Base-by-base conservation (phyloP, 2,888 invertebrate genomes). In the Neoaliturus tenellus region DNA sequence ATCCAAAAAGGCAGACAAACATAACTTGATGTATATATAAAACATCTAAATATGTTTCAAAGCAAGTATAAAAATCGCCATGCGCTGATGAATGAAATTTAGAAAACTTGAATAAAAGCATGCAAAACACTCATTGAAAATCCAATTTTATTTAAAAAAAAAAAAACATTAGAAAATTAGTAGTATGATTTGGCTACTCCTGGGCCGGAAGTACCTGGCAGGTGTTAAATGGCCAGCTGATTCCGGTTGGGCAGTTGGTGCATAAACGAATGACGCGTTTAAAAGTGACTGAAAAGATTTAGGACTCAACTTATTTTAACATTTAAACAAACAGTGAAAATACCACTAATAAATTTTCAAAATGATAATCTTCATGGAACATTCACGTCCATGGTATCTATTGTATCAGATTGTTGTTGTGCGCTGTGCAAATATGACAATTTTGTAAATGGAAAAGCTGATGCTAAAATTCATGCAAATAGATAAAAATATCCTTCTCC, bases 71-170 rank as follows among this genome's bases (percentile, higher is more conserved):
- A 78, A 78, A 78, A 20, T 55, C 78, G 48, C 78, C 78, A 78
- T 78, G 78, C 78, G 78, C 78, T 55, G 78, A 78, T 78, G 78
- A 78, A 78, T 78, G 78, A 78, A 78, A 55, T 75, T 39, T 41
- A 1, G 31, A 62, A 62, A 28, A 28, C 23, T 51, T 20, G 23
- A 51, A 12, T 23, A 23, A 51, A 23, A 51, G 51, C 62, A 62
- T 62, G 62, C 62, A 62, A 62, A 62, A 62, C 28, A 31, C 14
- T 14, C 62, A 62, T 31, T 28, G 31, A 62, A 62, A 62, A 28
- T 1, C 14, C 1, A 28, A 31, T 28, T 3, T 2, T 20, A 62
- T 8, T 25, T 62, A 28, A 55, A 62, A 6, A 51, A 51, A 23
- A 6, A 23, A 51, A 51, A 20, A 51, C 51, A n/a, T n/a, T n/a